These are phyloP conservation scores for Dryocosmus kuriphilus DNA, from an alignment of 2,888 invertebrate genomes.

Conservation along the genomic window DNA sequence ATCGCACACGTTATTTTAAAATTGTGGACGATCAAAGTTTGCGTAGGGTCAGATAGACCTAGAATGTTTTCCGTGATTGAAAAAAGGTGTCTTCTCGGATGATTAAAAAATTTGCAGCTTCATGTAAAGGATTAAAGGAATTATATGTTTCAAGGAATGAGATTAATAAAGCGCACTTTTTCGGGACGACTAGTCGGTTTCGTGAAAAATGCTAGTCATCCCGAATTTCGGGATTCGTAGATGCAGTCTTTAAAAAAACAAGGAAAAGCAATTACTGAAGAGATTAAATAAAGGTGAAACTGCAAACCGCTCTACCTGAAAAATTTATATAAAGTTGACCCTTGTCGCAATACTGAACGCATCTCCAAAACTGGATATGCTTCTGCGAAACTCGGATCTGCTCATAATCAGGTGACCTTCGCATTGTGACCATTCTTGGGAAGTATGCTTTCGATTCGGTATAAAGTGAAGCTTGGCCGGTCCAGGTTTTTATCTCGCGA, in stretches of 20 bases:
- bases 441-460: conserved; percentile 52
- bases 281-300: neutral
- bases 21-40: too few relatives aligned
- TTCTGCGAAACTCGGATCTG: conserved; percentile 45
- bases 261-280: conserved; percentile 2
- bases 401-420: conserved; percentile 75
- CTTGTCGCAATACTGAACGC: conserved; percentile 16
- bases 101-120: too few relatives aligned
- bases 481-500: conserved; percentile 72
- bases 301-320: neutral
- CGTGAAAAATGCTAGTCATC: too few relatives aligned
- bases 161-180: too few relatives aligned
- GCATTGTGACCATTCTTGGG: conserved; percentile 75
- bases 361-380: conserved; percentile 34
- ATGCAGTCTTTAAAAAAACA: neutral
- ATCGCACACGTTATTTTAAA: too few relatives aligned
- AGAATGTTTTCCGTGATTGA: too few relatives aligned
- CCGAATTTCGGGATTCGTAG: too few relatives aligned
- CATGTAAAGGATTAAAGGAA: too few relatives aligned
- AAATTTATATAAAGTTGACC: conserved; percentile 7
- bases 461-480: conserved; percentile 63
- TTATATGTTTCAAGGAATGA: too few relatives aligned
- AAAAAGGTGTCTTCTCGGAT: too few relatives aligned
- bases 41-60: too few relatives aligned
- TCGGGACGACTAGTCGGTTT: too few relatives aligned